Percentiles rank a stretch among this genome's conserved stretches.
Conservation (phyloP, 2,888 invertebrate genomes). For the Drosophila meridiana region DNA sequence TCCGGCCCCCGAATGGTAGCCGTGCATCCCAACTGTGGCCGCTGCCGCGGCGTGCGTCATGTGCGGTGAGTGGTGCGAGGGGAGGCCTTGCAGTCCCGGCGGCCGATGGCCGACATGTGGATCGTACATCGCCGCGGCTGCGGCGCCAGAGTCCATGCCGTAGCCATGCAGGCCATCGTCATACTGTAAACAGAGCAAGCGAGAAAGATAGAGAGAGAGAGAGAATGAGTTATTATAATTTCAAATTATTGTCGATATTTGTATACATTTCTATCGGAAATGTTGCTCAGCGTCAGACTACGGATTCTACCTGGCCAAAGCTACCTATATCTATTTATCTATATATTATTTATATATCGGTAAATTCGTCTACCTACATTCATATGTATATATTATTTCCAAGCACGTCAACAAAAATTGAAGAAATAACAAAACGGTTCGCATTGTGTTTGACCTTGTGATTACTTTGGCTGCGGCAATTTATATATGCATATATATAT, state of each 20-base stretch:
- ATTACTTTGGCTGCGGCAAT: conserved; percentile 74
- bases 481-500: conserved; percentile 37
- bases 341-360: conserved; percentile 3
- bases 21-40: conserved; percentile 87
- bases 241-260: not conserved
- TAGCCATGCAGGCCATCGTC: conserved; percentile 97
- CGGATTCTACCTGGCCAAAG: conserved; percentile 32
- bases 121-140: conserved; percentile 89
- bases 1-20: conserved; percentile 86
- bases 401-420: conserved; percentile 58
- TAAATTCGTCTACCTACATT: conserved; percentile 4
- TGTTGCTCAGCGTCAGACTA: conserved; percentile 34
- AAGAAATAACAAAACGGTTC: conserved; percentile 45
- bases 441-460: conserved; percentile 76
- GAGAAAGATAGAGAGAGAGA: not conserved
- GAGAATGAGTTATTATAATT: conserved; percentile 3
- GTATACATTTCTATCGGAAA: not conserved
- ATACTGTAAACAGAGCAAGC: conserved; percentile 88
- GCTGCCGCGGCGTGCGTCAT: conserved; percentile 89
- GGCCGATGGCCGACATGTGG: conserved; percentile 90
- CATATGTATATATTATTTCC: conserved; percentile 38
- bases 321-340: conserved; percentile 4
- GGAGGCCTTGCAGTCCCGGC: conserved; percentile 87
- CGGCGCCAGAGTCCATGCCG: conserved; percentile 90
- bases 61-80: conserved; percentile 93